Evolutionary conservation across 2,888 invertebrate genomes (phyloP), one percentile per base, ranked within the genome.

Genomic region (Pelosia muscerda): DNA sequence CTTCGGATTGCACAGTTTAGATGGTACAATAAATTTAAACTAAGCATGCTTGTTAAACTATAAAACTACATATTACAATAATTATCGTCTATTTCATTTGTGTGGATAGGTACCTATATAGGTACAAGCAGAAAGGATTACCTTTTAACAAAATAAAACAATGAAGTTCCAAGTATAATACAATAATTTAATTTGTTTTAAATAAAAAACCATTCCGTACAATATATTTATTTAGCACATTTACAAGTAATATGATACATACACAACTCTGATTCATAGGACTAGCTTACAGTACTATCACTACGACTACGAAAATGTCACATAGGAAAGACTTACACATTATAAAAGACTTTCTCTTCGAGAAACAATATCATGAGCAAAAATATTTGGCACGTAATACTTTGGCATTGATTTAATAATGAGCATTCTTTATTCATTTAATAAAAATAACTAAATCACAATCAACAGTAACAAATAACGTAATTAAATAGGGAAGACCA

Each of bases 181-280:
- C 49, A 53, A 66, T 68, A 63, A 64, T 71, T 61, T 38, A 54
- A 34, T 73, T 31, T 10, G 42, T 63, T 62, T 49, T 22, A 22
- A 86, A 79, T 81, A 65, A 86, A 84, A 84, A 65, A 70, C 73
- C 6, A 26, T 58, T 67, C 28, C 63, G 67, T 71, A 75, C 66
- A 70, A 76, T 72, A 74, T 75, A 80, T 85, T 82, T 82, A 84
- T 81, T 85, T 73, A 75, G 74, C 74, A 85, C 84, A 81, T 78
- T 73, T 80, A 82, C 81, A 83, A 68, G 68, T 77, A 82, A 34
- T 68, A 70, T 63, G 49, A 72, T 71, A 71, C 66, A 72, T 69
- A 79, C 71, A 76, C 73, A 73, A 66, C 58, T 76, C 66, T 71
- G 59, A 68, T 77, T 72, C 59, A 76, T 63, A 68, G 65, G 34